phyloP scores from a whole-genome alignment of 1,140 invertebrate species.

The Nixonia krombeini region DNA sequence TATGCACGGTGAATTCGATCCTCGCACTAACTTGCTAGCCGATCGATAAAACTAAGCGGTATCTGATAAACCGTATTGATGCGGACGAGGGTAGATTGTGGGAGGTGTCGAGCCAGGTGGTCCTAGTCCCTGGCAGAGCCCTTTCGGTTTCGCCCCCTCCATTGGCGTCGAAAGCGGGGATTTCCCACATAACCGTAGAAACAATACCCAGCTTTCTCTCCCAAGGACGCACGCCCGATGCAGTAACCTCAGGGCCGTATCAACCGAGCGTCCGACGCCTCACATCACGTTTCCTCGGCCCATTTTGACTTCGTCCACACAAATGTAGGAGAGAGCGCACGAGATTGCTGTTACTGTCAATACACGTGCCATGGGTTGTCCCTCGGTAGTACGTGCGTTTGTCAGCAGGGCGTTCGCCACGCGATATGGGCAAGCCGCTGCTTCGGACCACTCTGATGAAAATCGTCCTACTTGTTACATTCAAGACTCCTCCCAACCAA shows the following conservation, averaged over 20 bases:
- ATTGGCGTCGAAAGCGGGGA: conserved; percentile 34
- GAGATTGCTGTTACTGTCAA: background rate
- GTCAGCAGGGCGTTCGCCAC: conserved; percentile 45
- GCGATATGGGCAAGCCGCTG: conserved; percentile 40
- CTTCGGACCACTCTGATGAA: conserved; percentile 39
- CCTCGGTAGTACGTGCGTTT: conserved; percentile 30
- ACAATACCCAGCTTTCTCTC: background rate
- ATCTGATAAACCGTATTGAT: conserved; percentile 25
- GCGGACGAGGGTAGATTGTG: conserved; percentile 44
- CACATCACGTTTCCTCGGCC: too few relatives aligned
- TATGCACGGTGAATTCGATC: too few relatives aligned
- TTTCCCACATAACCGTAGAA: background rate
- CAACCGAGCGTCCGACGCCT: too few relatives aligned
- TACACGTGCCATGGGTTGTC: conserved; percentile 41
- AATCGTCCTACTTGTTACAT: conserved; percentile 46
- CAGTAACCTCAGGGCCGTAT: too few relatives aligned
- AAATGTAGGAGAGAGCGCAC: too few relatives aligned
- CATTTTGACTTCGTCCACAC: too few relatives aligned
- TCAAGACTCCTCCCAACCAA: conserved; percentile 49
- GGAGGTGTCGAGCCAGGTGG: conserved; percentile 48
- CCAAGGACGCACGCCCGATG: conserved; percentile 3
- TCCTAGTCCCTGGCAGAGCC: conserved; percentile 34
- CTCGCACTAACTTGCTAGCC: conserved; percentile 8
- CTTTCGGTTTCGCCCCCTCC: conserved; percentile 40
- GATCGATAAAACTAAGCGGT: conserved; percentile 28